Evolutionary conservation across 35 echinoderm and acorn worm species (phyloP), one percentile per base, ranked within the genome.

Genomic region (Ophiothrix spiculata): DNA sequence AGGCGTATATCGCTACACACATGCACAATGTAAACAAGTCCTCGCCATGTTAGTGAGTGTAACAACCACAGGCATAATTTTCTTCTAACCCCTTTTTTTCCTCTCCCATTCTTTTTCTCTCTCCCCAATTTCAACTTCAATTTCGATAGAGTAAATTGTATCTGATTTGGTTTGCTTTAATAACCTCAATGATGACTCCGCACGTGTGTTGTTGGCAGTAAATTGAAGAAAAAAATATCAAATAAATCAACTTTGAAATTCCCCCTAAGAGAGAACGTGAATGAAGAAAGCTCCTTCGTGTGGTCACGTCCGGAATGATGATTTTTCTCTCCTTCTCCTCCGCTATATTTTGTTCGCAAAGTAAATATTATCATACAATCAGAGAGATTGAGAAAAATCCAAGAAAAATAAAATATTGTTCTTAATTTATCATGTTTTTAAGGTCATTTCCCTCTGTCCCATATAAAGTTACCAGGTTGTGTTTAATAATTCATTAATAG

Each of bases 71-170:
- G 60, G 60, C 60, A 28, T 2, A 12, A n/a, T 6, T 69, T 69
- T 69, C 17, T 69, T 69, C 17, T 69, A 69, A 69, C 60, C 60
- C 60, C 60, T 69, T 69, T 69, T 69, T n/a, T 6, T 69, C n/a
- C 60, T 69, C 60, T 69, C 60, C 10, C 60, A n/a, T n/a, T n/a
- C n/a, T n/a, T n/a, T n/a, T n/a, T n/a, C n/a, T n/a, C n/a, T n/a
- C n/a, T n/a, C n/a, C n/a, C n/a, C n/a, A n/a, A n/a, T 25, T 69
- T 69, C 60, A 69, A 69, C 60, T 69, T 69, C 60, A 69, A 69
- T 69, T 69, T 69, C 25, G 60, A 28, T 69, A 69, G 16, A 12
- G 60, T 25, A 69, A 69, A 69, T 69, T 69, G 60, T 69, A 69
- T 69, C 60, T 69, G 60, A 69, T 69, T 6, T 25, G 23, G 60